Percentiles rank a stretch among this genome's conserved stretches.
Conservation (phyloP, 2,888 invertebrate genomes). For the Salticus scenicus region DNA sequence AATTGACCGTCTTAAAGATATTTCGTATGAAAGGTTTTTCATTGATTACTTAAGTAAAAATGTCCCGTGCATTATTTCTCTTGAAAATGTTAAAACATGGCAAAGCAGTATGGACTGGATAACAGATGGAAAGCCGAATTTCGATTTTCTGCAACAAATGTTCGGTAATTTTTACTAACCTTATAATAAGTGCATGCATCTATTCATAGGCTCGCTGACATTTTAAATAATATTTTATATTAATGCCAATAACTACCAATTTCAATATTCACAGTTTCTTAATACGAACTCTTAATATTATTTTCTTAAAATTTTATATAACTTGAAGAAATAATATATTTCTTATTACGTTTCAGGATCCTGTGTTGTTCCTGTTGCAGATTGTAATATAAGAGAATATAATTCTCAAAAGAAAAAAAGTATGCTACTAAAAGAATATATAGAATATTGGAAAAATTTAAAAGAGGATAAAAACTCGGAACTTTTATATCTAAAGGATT, state of each 20-base stretch:
- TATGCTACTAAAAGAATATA: constrained; percentile 83
- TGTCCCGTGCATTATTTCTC: constrained; percentile 56
- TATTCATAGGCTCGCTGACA: too few species aligned
- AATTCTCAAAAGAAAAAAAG: constrained; percentile 85
- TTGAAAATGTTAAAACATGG: constrained; percentile 47
- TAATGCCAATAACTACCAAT: too few species aligned
- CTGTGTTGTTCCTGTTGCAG: constrained; percentile 84
- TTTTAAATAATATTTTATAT: too few species aligned
- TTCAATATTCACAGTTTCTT: too few species aligned
- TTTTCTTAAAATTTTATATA: too few species aligned
- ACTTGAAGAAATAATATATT: too few species aligned
- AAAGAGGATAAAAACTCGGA: constrained; percentile 77
- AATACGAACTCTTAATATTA: too few species aligned
- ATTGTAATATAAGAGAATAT: constrained; percentile 84
- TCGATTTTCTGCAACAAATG: constrained; percentile 42
- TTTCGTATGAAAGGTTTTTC: constrained; percentile 62
- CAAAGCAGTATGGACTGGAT: constrained; percentile 58
- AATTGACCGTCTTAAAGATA: constrained; percentile 18
- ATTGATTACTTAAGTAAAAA: constrained; percentile 52
- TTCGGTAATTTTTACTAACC: constrained; percentile 64
- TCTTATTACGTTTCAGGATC: constrained; percentile 79
- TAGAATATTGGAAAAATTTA: constrained; percentile 82
- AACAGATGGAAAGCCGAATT: constrained; percentile 54
- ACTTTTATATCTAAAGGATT: constrained; percentile 90
- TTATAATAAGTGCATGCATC: too few species aligned